Conservation (phyloP, 1,140 invertebrate species). For the Rhyacophila brunnea region DNA sequence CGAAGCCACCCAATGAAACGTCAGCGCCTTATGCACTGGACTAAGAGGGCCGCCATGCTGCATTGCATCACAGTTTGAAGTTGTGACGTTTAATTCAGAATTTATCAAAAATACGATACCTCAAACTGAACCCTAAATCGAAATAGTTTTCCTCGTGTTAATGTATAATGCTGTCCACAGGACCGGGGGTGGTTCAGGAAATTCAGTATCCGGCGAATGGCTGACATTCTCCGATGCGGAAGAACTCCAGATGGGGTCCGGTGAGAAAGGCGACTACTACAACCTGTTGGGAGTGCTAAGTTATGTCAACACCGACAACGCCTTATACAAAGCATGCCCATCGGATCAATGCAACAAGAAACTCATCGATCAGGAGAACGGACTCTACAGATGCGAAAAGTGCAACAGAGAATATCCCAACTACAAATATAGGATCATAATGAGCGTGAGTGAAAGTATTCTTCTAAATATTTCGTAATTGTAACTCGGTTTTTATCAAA, state of each 20-base stretch:
- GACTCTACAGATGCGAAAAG: conserved; percentile 91
- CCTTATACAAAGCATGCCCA: conserved; percentile 88
- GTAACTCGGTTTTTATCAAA: no score
- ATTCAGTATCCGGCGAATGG: conserved; percentile 56
- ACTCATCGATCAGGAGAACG: conserved; percentile 83
- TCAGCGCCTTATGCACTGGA: no score
- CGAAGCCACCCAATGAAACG: no score
- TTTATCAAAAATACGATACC: no score
- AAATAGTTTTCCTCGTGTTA: no score
- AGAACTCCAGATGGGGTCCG: conserved; percentile 60
- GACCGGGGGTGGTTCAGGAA: conserved; percentile 46
- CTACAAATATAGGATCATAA: conserved; percentile 83
- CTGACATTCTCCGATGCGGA: conserved; percentile 73
- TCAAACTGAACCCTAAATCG: no score
- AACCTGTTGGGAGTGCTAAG: conserved; percentile 45
- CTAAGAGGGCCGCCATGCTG: no score
- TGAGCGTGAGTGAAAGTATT: conserved; percentile 78
- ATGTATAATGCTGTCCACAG: conserved; percentile 39
- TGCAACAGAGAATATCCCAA: conserved; percentile 82
- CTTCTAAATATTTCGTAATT: no score
- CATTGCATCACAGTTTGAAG: no score
- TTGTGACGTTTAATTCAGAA: no score
- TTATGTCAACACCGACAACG: conserved; percentile 67
- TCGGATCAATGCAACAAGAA: conserved; percentile 89
- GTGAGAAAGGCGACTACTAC: conserved; percentile 80